phyloP scores from a whole-genome alignment of 2,888 invertebrate species.

The Amiota minor region DNA sequence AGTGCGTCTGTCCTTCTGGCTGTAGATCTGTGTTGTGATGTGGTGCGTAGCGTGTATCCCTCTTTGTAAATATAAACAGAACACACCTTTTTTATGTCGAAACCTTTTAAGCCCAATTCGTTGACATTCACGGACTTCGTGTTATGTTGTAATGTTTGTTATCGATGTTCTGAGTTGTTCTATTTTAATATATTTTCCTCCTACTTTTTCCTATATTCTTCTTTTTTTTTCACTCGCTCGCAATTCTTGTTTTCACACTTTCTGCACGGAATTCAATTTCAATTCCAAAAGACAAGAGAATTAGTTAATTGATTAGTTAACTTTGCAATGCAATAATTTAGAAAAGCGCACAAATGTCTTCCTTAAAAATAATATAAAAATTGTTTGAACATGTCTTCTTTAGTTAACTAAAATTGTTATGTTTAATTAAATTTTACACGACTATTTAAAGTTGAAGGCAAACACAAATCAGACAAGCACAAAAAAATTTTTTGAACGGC shows the following conservation, averaged over 20 bases:
- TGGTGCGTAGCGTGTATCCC: neutral
- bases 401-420: neutral
- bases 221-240: constrained; percentile 1
- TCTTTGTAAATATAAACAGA: constrained; percentile 4
- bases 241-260: constrained; percentile 2
- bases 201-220: neutral
- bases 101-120: constrained; percentile 16
- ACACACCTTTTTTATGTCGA: constrained; percentile 14
- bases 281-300: neutral
- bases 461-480: constrained; percentile 21
- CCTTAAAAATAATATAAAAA: neutral
- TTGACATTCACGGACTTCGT: constrained; percentile 5
- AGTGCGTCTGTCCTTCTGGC: neutral
- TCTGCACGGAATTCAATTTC: neutral
- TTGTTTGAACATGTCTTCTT: neutral
- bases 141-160: neutral
- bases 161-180: neutral
- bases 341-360: neutral
- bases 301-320: neutral
- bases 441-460: neutral
- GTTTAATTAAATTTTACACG: neutral
- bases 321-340: neutral
- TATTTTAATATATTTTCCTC: neutral
- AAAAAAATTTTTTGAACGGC: constrained; percentile 2
- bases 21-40: neutral